phyloP scores from a whole-genome alignment of 2,113 vertebrate species.

The Hystrix brachyura region DNA sequence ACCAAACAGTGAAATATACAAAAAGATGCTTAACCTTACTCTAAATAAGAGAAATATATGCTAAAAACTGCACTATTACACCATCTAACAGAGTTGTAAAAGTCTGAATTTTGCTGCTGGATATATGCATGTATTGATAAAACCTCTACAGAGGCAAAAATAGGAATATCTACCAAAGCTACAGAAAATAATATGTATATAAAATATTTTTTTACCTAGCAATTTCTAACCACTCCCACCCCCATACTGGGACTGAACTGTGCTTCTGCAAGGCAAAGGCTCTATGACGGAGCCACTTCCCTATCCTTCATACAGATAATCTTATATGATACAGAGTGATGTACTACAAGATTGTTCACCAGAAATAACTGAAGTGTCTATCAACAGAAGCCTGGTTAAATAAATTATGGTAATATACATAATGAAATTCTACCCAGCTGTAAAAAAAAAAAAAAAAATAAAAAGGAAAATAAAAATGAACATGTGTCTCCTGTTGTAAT shows the following conservation, averaged over 20 bases:
- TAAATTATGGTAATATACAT: conserved; percentile 45
- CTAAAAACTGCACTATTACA: conserved; percentile 28
- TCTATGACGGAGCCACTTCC: background rate
- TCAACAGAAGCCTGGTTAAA: conserved; percentile 37
- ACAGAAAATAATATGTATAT: background rate
- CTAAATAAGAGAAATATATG: conserved; percentile 36
- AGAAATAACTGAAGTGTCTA: conserved; percentile 53
- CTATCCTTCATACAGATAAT: background rate
- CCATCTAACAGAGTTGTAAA: conserved; percentile 37
- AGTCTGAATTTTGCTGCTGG: conserved; percentile 30
- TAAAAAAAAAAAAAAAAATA: background rate
- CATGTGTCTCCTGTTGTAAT: conserved; percentile 2
- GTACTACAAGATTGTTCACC: background rate
- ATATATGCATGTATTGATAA: background rate
- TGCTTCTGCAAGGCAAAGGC: background rate
- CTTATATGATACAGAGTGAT: background rate
- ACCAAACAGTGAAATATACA: background rate
- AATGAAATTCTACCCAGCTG: background rate
- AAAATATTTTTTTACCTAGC: background rate
- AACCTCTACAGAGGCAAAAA: background rate
- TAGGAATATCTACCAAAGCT: conserved; percentile 38
- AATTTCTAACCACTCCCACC: background rate
- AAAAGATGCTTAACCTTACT: conserved; percentile 41
- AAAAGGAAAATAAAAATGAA: background rate
- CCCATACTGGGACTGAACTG: background rate